Conservation (phyloP, 2,797 vertebrate species). For the Champsocephalus esox region DNA sequence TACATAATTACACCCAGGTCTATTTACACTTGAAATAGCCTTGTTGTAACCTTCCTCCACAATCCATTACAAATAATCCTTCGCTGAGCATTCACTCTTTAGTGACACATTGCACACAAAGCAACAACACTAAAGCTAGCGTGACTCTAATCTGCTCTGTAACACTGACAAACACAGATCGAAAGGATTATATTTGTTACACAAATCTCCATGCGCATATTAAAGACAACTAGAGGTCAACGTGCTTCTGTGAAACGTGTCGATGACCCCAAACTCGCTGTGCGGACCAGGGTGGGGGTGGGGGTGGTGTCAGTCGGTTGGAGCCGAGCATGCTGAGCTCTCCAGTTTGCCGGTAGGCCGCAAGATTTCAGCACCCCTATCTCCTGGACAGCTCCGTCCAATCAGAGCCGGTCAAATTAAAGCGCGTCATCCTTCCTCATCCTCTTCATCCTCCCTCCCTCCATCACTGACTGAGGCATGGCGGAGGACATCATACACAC, state of each 20-base stretch:
- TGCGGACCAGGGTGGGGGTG: slow-evolving; percentile 2
- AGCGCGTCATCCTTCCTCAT: slow-evolving; percentile 65
- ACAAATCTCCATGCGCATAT: not conserved
- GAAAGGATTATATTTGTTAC: not conserved
- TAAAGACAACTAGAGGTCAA: slow-evolving; percentile 23
- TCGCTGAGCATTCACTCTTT: not conserved
- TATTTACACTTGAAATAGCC: not conserved
- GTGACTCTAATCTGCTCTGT: not conserved
- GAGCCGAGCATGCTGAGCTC: slow-evolving; percentile 17
- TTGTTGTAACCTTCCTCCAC: not conserved
- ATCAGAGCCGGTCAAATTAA: slow-evolving; percentile 51
- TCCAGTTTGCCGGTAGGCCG: slow-evolving; percentile 65
- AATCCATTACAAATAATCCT: not conserved
- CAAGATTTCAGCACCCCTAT: slow-evolving; percentile 83
- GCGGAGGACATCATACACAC: slow-evolving; percentile 67
- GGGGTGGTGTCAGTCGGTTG: not conserved
- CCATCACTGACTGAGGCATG: slow-evolving; percentile 66
- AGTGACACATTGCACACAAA: not conserved
- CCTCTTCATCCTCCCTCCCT: slow-evolving; percentile 62
- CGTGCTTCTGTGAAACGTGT: not conserved
- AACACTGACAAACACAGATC: not conserved
- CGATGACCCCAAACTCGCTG: not conserved
- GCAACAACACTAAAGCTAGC: not conserved
- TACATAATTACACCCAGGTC: not conserved
- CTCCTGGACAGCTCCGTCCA: slow-evolving; percentile 85